Base-by-base conservation (phyloP, 2,888 invertebrate species). In the Lasioglossum vierecki region DNA sequence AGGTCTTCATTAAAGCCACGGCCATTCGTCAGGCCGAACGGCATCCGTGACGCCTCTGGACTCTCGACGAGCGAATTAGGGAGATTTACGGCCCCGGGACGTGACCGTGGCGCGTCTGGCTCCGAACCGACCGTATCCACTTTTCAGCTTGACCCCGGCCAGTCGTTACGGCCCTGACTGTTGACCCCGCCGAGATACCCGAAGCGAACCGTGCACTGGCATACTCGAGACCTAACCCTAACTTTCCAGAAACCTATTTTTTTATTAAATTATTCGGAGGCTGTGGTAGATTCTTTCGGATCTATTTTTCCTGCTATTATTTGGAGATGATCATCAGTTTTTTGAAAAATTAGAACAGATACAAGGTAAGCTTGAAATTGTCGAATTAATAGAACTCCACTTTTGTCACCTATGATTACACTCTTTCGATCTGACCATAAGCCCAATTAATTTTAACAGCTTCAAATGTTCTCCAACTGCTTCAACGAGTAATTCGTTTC, bases 51-150 rank as follows among this genome's bases (percentile, higher is more conserved):
- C 89, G 89, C 89, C 88, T 91, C 88, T 89, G 88, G 91, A 91
- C 88, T 91, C 89, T 91, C 92, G 88, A 87, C 92, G 85, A 92
- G 89, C 89, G 92, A 92, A 93, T 93, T 92, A 92, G 90, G 89
- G 89, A 92, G 93, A 93, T 93, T 93, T 93, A 93, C 91, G 92
- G 85, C 85, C 83, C 76, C 76, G 85, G 88, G 83, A 93, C 93
- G 93, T 93, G 93, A 92, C 92, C 91, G 89, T 88, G 89, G 73
- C 83, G 81, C 82, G 88, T 90, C 90, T 89, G 89, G 41, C 80
- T 82, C 72, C 78, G 89, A 89, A 90, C 84, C 82, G 89, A 89
- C 86, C 85, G 85, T 89, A 86, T 89, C 89, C 85, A 89, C 90
- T 92, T 91, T 85, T 90, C 91, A 82, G 84, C 79, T 83, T 82